Base-by-base conservation (phyloP, 2,113 vertebrate genomes). In the Coracopsis vasa region DNA sequence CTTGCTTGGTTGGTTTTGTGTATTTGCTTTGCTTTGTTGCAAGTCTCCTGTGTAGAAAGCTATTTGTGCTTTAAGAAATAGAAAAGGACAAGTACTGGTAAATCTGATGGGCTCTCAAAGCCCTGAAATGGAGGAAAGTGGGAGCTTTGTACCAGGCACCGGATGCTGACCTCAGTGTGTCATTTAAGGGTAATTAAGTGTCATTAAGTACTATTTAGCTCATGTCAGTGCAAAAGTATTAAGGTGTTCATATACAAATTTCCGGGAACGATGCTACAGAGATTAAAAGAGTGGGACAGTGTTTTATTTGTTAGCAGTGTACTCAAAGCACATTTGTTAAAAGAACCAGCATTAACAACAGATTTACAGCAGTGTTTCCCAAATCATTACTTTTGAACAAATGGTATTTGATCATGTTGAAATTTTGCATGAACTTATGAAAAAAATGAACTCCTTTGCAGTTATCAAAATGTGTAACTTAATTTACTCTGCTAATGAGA, bases 371-470 rank as follows among this genome's bases (percentile, higher is more conserved):
- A 70, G 90, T 58, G 33, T 79, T 77, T 94, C 58, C 73, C 7
- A 1, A 56, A 78, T 87, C 65, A 77, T 94, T 87, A 89, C 60
- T 96, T 97, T 91, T 13, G 78, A 97, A 92, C 94, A 96, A 96
- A 85, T 50, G 29, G 66, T 84, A 56, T 73, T 97, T 85, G 42
- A 90, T 91, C 54, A 5, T 51, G 45, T 51, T 91, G 88, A 72
- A 87, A 50, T 75, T 75, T 91, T 91, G 44, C 44, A 66, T 90
- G 42, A 85, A 44, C 27, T 80, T 85, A 77, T 15, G 20, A 67
- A 89, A 92, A 82, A 79, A 56, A 47, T 14, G 31, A 82, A 53
- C 61, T 94, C 37, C 78, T 94, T 93, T 80, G 56, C 86, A 91
- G 50, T 62, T 60, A 42, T 27, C 16, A 88, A 95, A 94, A 92